Evolutionary conservation across 2,888 invertebrate genomes (phyloP).

Genomic region (Mechanitis messenoides): DNA sequence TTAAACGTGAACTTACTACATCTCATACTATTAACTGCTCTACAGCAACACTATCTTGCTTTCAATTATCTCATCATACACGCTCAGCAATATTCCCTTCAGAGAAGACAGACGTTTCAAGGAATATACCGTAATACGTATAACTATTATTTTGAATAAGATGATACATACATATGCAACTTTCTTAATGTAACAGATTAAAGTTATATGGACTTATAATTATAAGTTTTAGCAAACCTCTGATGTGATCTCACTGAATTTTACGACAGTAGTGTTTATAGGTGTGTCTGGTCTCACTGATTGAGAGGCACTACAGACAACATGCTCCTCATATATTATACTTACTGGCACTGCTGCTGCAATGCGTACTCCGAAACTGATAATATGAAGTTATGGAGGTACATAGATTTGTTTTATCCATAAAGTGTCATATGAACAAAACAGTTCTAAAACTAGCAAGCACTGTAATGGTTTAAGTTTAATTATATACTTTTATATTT

Average conservation of each 20-base stretch:
- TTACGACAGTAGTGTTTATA: no score
- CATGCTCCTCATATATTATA: neutral
- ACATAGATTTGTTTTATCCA: neutral
- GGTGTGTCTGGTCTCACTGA: no score
- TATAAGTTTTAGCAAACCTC: no score
- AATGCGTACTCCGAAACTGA: conserved; percentile 3
- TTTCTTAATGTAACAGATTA: no score
- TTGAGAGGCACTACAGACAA: neutral
- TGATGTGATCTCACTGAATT: no score
- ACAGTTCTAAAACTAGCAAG: no score
- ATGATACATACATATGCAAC: no score
- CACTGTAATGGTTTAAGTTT: no score
- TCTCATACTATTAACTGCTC: conserved; percentile 1
- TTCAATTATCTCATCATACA: conserved; percentile 1
- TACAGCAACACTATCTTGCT: neutral
- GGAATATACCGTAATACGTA: conserved; percentile 1
- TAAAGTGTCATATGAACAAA: no score
- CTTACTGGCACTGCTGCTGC: conserved; percentile 3
- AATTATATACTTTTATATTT: no score
- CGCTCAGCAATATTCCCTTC: neutral
- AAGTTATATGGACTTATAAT: no score
- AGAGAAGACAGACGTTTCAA: neutral
- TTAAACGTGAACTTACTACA: neutral
- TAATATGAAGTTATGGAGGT: conserved; percentile 10
- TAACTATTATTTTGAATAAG: no score